These are phyloP conservation scores for Papilio glaucus DNA, from an alignment of 1,140 invertebrate species.

Conservation along the genomic window DNA sequence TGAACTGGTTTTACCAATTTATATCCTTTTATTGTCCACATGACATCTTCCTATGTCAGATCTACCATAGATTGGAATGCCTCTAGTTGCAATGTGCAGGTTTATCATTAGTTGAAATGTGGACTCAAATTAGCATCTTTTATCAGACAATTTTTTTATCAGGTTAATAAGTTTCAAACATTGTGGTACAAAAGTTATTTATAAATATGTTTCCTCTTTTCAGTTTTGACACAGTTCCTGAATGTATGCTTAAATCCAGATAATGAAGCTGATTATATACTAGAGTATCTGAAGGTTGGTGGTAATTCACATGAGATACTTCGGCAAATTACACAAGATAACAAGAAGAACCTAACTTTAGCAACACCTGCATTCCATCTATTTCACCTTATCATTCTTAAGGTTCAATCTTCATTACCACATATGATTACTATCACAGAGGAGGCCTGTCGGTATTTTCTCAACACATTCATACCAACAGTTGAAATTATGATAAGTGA, in stretches of 20 bases:
- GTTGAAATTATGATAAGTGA: slow-evolving; percentile 87
- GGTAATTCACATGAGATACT: slow-evolving; percentile 88
- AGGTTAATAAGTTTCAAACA: neutral
- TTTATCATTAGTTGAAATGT: too few relatives aligned
- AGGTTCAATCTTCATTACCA: slow-evolving; percentile 85
- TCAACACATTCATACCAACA: slow-evolving; percentile 86
- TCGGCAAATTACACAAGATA: slow-evolving; percentile 83
- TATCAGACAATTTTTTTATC: neutral
- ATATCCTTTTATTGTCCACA: too few relatives aligned
- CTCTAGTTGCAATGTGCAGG: too few relatives aligned
- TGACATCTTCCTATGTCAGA: too few relatives aligned
- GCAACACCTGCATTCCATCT: slow-evolving; percentile 85
- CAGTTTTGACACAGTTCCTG: slow-evolving; percentile 84
- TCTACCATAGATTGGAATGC: too few relatives aligned
- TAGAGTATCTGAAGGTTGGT: slow-evolving; percentile 86
- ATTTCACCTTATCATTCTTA: slow-evolving; percentile 86
- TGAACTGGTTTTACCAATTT: too few relatives aligned
- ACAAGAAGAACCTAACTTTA: slow-evolving; percentile 83
- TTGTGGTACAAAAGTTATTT: neutral
- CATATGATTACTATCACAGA: slow-evolving; percentile 84
- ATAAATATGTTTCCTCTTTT: slow-evolving; percentile 48
- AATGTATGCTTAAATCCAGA: slow-evolving; percentile 78
- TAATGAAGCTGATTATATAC: slow-evolving; percentile 82
- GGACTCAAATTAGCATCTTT: too few relatives aligned
- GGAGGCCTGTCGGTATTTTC: slow-evolving; percentile 86